Percentiles rank a stretch among this genome's conserved stretches.
Conservation (phyloP, 1,140 invertebrate species). For the Spodoptera litura region DNA sequence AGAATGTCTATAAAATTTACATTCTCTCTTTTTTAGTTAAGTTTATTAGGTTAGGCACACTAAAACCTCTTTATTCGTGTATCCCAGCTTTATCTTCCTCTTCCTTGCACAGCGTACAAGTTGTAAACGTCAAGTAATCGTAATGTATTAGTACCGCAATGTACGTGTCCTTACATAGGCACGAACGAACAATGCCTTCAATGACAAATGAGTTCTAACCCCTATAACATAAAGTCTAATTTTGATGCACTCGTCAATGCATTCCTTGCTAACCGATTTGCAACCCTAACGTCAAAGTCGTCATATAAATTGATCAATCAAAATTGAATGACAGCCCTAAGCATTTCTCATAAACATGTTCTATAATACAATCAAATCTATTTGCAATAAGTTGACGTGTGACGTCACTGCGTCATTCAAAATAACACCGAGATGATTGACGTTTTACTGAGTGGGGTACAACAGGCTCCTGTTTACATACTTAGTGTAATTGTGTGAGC, state of each 20-base stretch:
- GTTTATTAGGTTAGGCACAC: too few species aligned
- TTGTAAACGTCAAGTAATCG: slow-evolving; percentile 25
- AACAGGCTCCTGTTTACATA: slow-evolving; percentile 7
- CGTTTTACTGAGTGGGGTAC: slow-evolving; percentile 27
- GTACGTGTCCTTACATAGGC: background rate
- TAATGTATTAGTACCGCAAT: slow-evolving; percentile 4
- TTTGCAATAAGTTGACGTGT: slow-evolving; percentile 15
- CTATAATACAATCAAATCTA: slow-evolving; percentile 32
- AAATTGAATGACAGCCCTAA: background rate
- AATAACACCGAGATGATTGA: slow-evolving; percentile 8
- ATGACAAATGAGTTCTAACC: background rate
- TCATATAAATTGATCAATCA: too few species aligned
- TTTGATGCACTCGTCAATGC: too few species aligned
- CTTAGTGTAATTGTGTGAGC: background rate
- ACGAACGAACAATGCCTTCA: background rate
- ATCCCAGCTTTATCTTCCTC: slow-evolving; percentile 9
- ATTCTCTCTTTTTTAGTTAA: too few species aligned
- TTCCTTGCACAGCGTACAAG: background rate
- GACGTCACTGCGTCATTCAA: slow-evolving; percentile 12
- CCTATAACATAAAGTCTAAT: background rate
- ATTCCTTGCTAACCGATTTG: too few species aligned
- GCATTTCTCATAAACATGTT: background rate
- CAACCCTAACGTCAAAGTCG: too few species aligned
- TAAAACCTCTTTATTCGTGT: background rate
- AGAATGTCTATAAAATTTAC: too few species aligned